These are phyloP conservation scores for Mastigias papua DNA, from an alignment of 30 jellyfish, hydroid and myxozoan genomes.

Conservation along the genomic window DNA sequence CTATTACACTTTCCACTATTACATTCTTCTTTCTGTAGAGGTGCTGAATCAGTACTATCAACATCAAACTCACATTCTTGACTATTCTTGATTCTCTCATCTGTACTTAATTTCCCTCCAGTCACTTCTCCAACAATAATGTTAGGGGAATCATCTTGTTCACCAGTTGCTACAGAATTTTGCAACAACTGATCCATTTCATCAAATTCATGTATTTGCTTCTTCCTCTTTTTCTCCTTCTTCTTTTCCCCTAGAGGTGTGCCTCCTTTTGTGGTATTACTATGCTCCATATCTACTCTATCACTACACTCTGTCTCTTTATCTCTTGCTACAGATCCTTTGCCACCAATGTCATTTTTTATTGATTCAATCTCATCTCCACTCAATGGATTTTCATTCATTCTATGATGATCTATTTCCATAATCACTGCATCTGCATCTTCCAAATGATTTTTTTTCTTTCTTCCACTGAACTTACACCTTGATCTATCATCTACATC, in stretches of 20 bases:
- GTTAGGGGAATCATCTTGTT: neutral
- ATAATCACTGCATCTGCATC: neutral
- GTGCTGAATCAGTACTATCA: too few species aligned
- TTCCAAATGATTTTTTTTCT: neutral
- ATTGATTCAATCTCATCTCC: neutral
- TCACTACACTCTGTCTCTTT: too few species aligned
- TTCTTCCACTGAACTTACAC: slow-evolving; percentile 19
- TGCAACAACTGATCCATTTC: neutral
- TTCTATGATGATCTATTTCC: too few species aligned
- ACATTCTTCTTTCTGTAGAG: too few species aligned
- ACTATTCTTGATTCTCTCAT: too few species aligned
- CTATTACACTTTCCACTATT: too few species aligned
- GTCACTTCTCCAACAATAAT: neutral
- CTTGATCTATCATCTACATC: too few species aligned
- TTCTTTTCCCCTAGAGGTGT: neutral
- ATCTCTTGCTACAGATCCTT: neutral
- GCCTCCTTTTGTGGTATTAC: neutral
- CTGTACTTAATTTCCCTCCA: neutral
- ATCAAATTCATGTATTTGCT: neutral
- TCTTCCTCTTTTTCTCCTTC: slow-evolving; percentile 1
- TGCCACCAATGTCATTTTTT: too few species aligned
- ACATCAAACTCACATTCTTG: neutral
- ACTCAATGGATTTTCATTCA: neutral
- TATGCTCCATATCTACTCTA: neutral
- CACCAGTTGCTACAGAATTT: neutral